Conservation (phyloP, 2,888 invertebrate species). For the Oegoconia quadripuncta region DNA sequence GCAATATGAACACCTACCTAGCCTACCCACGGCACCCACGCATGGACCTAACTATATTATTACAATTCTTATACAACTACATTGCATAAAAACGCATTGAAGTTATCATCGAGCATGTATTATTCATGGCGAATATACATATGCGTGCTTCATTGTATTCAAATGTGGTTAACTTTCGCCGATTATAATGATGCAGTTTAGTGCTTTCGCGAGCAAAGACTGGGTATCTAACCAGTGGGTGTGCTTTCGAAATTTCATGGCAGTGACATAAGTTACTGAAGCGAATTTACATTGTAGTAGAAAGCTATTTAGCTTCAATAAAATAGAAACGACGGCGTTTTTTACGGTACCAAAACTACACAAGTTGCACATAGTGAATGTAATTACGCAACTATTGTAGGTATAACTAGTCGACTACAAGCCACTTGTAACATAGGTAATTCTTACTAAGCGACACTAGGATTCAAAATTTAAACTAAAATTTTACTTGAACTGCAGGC, state of each 20-base stretch:
- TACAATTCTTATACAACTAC: slow-evolving; percentile 40
- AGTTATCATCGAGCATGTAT: slow-evolving; percentile 48
- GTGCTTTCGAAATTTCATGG: slow-evolving; percentile 31
- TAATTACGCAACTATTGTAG: too few relatives aligned
- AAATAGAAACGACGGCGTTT: too few relatives aligned
- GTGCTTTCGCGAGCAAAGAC: slow-evolving; percentile 55
- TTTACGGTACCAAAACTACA: too few relatives aligned
- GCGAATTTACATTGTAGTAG: slow-evolving; percentile 3
- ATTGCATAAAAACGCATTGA: slow-evolving; percentile 57
- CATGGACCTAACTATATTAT: slow-evolving; percentile 37
- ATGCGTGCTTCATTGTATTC: slow-evolving; percentile 68
- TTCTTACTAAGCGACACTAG: too few relatives aligned
- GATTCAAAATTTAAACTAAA: too few relatives aligned
- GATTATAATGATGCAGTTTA: slow-evolving; percentile 50
- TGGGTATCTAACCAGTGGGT: slow-evolving; percentile 38
- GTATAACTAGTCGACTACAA: too few relatives aligned
- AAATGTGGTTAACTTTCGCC: slow-evolving; percentile 72
- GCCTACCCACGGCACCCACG: too few relatives aligned
- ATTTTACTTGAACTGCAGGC: too few relatives aligned
- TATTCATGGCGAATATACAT: slow-evolving; percentile 63
- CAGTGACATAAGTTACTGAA: slow-evolving; percentile 17
- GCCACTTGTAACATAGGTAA: too few relatives aligned
- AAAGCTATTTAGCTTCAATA: too few relatives aligned
- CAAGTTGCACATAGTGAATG: too few relatives aligned
- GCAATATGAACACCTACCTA: slow-evolving; percentile 6